Percentiles rank a stretch among this genome's conserved stretches.
Conservation (phyloP, 2,888 invertebrate genomes). For the Drosophila sordidapex region DNA sequence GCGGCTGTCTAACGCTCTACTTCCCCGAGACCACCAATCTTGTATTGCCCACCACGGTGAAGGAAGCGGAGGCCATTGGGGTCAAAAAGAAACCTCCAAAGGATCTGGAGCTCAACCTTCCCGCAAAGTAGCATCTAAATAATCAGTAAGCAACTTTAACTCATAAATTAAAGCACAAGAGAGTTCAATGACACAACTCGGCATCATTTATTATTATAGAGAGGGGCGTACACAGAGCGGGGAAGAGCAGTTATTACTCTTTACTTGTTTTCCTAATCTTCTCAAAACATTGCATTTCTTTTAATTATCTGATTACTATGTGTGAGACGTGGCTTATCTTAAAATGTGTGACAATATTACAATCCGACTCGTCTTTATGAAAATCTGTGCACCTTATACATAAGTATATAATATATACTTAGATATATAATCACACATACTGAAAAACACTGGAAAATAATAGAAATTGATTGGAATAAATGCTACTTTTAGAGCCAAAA, state of each 20-base stretch:
- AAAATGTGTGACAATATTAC: neutral
- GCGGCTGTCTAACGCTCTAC: constrained; percentile 86
- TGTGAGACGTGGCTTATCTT: neutral
- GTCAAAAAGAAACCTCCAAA: constrained; percentile 61
- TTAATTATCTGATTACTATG: neutral
- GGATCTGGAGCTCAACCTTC: constrained; percentile 35
- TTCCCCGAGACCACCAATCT: constrained; percentile 88
- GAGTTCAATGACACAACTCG: constrained; percentile 60
- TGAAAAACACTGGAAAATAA: neutral
- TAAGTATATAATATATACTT: constrained; percentile 2
- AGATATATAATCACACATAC: neutral
- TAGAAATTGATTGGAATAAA: neutral
- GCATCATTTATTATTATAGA: constrained; percentile 27
- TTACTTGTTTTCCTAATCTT: neutral
- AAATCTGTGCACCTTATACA: neutral
- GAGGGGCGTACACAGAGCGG: neutral
- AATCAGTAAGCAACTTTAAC: constrained; percentile 15
- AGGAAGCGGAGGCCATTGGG: constrained; percentile 86
- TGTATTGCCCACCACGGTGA: constrained; percentile 87
- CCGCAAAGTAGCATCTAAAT: constrained; percentile 13
- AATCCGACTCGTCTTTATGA: neutral
- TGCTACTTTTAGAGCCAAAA: neutral
- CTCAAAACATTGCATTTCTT: neutral
- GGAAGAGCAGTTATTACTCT: neutral
- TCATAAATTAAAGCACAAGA: constrained; percentile 33